Base-by-base conservation (phyloP, 2,888 invertebrate species). In the Drosophila dives region DNA sequence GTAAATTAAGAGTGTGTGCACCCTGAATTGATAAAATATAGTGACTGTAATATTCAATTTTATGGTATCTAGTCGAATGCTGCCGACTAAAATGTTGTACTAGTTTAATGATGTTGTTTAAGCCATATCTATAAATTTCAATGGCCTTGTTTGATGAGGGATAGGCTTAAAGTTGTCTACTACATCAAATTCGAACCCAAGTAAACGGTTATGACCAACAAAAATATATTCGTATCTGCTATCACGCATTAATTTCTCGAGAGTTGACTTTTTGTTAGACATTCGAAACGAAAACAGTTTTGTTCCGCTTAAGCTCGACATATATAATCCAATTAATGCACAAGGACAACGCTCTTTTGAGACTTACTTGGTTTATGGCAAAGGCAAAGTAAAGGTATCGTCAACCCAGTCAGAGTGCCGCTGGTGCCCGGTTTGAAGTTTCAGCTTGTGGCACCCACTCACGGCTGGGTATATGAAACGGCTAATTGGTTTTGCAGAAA, bases 261-360 rank as follows among this genome's bases (percentile, higher is more conserved):
- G 61, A 56, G 53, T 26, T 48, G 10, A 49, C 51, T 33, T 59
- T 53, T 38, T 62, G 49, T 32, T 59, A 53, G 67, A 58, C 64
- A 68, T 34, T 69, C 50, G 33, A 60, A 55, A 75, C 68, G 51
- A 67, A 76, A 83, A 69, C 58, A 66, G 75, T 79, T 80, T 82
- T 84, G 85, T 87, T 85, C 55, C 70, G 80, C 62, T 65, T 71
- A 67, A 85, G 80, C 82, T 80, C 80, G 80, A 85, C 83, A 84
- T 84, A 84, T 72, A 82, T 84, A 87, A 84, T 84, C 78, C 82
- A 84, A 84, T 87, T 84, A 87, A 87, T 85, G 82, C 62, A 69
- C 80, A 86, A 75, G 77, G 77, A 75, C 80, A 75, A 68, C 85
- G 77, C 70, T 67, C 64, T 78, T 82, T 80, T 73, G 82, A 78